Evolutionary conservation across 2,888 invertebrate species (phyloP), one percentile per base, ranked within the genome.

Genomic region (Brenthis daphne): DNA sequence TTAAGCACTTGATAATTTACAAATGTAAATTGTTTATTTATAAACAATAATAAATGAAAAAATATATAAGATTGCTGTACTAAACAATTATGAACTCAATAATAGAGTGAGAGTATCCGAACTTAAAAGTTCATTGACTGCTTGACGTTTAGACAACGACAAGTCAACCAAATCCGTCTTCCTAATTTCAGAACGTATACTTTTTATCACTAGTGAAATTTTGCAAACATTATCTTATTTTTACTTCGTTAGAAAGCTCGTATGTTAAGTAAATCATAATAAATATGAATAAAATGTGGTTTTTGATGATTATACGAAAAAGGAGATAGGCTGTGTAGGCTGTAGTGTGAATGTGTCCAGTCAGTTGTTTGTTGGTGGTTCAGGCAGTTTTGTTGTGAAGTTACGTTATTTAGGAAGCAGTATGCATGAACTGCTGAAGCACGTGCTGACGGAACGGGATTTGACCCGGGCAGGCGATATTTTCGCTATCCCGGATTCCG

Each of bases 351-450:
- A 83, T 82, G 81, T 83, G 81, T 82, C 76, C 77, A 80, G 74
- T 77, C 71, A 77, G 75, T 74, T 76, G 74, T 77, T 77, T 75
- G 73, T 74, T 68, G 71, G 74, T 73, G 71, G 70, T 73, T 73
- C 69, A 74, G 71, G 73, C 73, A 70, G 75, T 76, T 74, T 76
- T 69, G 71, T 75, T 33, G 64, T 60, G 67, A 76, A 76, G 77
- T 68, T 73, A 70, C 72, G 74, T 65, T 67, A 60, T 70, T 68
- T 58, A 68, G 53, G 53, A 58, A 67, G 68, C 82, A 95, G 91
- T 84, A 98, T 98, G 98, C 98, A 98, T 92, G 97, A 97, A 88
- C 94, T 98, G 82, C 96, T 98, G 85, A 96, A 96, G 83, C 96
- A 97, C 93, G 98, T 98, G 75, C 94, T 98, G 76, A 96, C 96